Evolutionary conservation across 2,113 vertebrate species (phyloP), one percentile per base, ranked within the genome.

Genomic region (Gallinago paraguaiae): DNA sequence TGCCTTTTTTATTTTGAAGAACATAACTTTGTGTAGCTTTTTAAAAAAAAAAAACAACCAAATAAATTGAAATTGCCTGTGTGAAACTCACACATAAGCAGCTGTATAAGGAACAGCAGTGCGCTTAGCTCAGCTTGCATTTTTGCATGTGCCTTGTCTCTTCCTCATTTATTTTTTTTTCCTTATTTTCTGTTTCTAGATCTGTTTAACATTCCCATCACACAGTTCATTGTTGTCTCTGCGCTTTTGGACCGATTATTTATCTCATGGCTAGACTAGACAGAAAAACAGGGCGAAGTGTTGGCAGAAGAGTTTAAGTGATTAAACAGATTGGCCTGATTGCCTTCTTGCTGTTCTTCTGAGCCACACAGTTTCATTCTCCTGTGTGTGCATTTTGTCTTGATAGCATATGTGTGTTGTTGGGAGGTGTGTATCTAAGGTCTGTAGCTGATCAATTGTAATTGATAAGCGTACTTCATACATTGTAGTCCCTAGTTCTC

Each of bases 41-140:
- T 37, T 18, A 69, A 70, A 84, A 17, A 43, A 53, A 53, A 43
- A 14, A 71, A 2, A 56, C 7, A 51, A 51, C 15, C 19, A 84
- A 86, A 68, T 83, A 83, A 90, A 48, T 60, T 68, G 88, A 45
- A 57, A 41, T 89, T 59, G 70, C 48, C 54, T 61, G 24, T 92
- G 88, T 85, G 88, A 93, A 96, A 91, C 56, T 68, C 7, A 0
- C 51, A 50, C 37, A 53, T 57, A 79, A 88, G 72, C 86, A 93
- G 80, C 92, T 95, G 74, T 82, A 74, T 89, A 64, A 78, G 88
- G 90, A 96, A 72, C 57, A 92, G 50, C 43, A 82, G 59, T 14
- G 17, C 6, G 65, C 96, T 95, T 92, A 89, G 92, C 88, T 96
- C 86, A 94, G 92, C 93, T 93, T 92, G 54, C 67, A 17, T 87